Percentiles rank a stretch among this genome's conserved stretches.
Evolutionary conservation across 2,888 invertebrate species (phyloP).

Genomic region (Lasiommata megera): DNA sequence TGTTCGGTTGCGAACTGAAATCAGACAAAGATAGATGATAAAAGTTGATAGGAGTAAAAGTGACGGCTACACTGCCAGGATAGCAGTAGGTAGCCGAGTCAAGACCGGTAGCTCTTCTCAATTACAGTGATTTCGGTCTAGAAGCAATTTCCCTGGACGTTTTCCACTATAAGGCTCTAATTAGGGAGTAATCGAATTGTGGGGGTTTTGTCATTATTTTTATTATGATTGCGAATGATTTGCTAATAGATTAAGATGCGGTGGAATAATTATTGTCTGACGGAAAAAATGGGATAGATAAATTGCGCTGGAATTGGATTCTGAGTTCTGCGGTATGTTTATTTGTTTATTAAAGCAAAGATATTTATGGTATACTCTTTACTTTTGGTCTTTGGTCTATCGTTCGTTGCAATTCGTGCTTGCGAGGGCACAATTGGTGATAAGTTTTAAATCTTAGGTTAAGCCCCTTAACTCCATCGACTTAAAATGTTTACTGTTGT

Average conservation of each 20-base stretch:
- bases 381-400: too few relatives aligned
- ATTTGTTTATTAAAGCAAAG: not conserved
- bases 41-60: slow-evolving; percentile 44
- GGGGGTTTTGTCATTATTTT: slow-evolving; percentile 59
- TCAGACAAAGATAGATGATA: slow-evolving; percentile 44
- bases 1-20: slow-evolving; percentile 28
- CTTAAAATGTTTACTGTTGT: too few relatives aligned
- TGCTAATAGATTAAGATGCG: slow-evolving; percentile 51
- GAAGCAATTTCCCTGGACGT: slow-evolving; percentile 62
- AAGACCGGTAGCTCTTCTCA: slow-evolving; percentile 70
- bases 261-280: slow-evolving; percentile 29
- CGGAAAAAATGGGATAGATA: slow-evolving; percentile 27
- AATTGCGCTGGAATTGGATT: slow-evolving; percentile 22
- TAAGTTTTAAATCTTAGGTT: too few relatives aligned
- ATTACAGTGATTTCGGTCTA: slow-evolving; percentile 65
- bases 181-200: slow-evolving; percentile 74
- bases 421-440: too few relatives aligned
- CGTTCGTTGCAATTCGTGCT: too few relatives aligned
- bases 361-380: too few relatives aligned
- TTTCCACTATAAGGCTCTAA: slow-evolving; percentile 64
- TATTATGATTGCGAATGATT: slow-evolving; percentile 61
- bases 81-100: slow-evolving; percentile 43
- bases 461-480: too few relatives aligned
- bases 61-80: slow-evolving; percentile 57
- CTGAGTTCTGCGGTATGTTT: not conserved